Base-by-base conservation (phyloP, 2,797 vertebrate species). In the Oophaga sylvatica region DNA sequence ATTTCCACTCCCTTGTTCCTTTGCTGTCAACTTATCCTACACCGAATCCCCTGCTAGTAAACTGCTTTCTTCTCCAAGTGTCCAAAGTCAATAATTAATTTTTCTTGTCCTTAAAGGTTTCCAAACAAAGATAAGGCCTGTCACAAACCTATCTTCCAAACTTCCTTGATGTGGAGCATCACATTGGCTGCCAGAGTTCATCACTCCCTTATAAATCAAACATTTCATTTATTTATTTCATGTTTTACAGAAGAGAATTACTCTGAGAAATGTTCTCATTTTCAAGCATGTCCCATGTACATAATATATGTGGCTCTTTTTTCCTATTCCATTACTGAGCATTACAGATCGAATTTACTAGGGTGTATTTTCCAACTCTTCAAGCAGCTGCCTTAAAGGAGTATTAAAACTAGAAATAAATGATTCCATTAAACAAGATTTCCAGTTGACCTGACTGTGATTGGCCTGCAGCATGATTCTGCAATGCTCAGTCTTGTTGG, bases 31-130 rank as follows among this genome's bases (percentile, higher is more conserved):
- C 56, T 31, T 59, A 35, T 35, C 31, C 5, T 65, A n/a, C 45
- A n/a, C 17, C 22, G 17, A 35, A 62, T 22, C 57, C 68, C 70
- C 70, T 13, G 75, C 22, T 70, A 82, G 19, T 48, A 70, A 82
- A 67, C 26, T 48, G 62, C 41, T 70, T 82, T 82, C 26, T 82
- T 82, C 45, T 84, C 16, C 41, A n/a, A 48, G 57, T 15, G 16
- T 76, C 82, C 9, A 76, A 84, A 57, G 82, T 76, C 35, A 84
- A 84, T 75, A 60, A 76, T 62, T 84, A 45, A 84, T 84, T 63
- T 84, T 19, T 84, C 68, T 59, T 76, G 20, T 84, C 57, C 70
- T 84, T 75, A 84, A 75, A 84, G 82, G 56, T n/a, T 31, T 59
- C 68, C 15, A 73, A 83, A 73, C 81, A 59, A 83, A 59, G 26